phyloP scores from a whole-genome alignment of 1,140 invertebrate species.

The Calliphora vicina region DNA sequence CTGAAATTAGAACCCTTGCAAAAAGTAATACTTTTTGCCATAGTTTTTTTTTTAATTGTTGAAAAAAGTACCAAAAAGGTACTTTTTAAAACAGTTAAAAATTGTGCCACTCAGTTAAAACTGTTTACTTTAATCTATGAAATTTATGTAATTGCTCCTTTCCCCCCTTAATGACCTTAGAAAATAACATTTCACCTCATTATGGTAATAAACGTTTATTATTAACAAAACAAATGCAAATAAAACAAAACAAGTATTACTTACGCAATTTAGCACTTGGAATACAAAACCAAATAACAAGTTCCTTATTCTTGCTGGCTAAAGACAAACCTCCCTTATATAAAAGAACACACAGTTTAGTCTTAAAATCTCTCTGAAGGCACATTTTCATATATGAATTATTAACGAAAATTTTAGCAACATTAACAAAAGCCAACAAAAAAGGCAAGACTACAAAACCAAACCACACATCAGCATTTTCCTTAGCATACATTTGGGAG shows the following conservation, averaged over 20 bases:
- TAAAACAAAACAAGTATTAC: slow-evolving; percentile 32
- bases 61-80: too few species aligned
- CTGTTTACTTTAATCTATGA: too few species aligned
- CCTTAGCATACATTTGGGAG: slow-evolving; percentile 20
- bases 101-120: too few species aligned
- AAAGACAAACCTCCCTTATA: background rate
- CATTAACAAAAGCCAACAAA: background rate
- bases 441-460: background rate
- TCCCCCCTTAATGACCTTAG: slow-evolving; percentile 33
- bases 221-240: slow-evolving; percentile 3
- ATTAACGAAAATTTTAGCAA: slow-evolving; percentile 30
- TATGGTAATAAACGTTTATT: background rate
- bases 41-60: too few species aligned
- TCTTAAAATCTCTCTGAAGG: slow-evolving; percentile 36
- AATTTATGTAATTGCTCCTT: background rate
- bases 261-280: slow-evolving; percentile 32
- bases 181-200: slow-evolving; percentile 29
- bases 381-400: slow-evolving; percentile 42
- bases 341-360: background rate
- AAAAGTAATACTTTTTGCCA: too few species aligned
- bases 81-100: too few species aligned
- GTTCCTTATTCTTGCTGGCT: background rate
- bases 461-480: slow-evolving; percentile 41
- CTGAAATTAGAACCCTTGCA: too few species aligned
- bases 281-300: background rate